phyloP scores from a whole-genome alignment of 2,888 invertebrate species.

The Eulithis testata region DNA sequence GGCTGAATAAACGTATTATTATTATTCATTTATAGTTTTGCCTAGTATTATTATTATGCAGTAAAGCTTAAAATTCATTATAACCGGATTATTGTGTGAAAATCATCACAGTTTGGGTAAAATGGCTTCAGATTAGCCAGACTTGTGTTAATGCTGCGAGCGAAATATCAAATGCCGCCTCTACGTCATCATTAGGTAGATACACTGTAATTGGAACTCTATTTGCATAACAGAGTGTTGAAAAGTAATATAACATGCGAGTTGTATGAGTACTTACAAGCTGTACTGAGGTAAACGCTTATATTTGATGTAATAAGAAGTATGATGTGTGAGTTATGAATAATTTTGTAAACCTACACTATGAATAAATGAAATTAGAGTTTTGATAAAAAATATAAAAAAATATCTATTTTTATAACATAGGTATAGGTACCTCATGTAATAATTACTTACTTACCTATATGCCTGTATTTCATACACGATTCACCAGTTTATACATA shows the following conservation, averaged over 20 bases:
- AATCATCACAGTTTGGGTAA: conserved; percentile 62
- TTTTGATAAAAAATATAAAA: too few species aligned
- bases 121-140: conserved; percentile 79
- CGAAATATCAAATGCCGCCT: conserved; percentile 64
- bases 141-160: conserved; percentile 70
- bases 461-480: too few species aligned
- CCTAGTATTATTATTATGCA: background rate
- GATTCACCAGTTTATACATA: too few species aligned
- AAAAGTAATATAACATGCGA: conserved; percentile 25
- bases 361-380: too few species aligned
- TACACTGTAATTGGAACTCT: conserved; percentile 44
- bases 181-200: conserved; percentile 45
- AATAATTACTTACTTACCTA: too few species aligned
- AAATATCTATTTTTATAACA: too few species aligned
- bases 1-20: too few species aligned
- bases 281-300: conserved; percentile 14
- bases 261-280: conserved; percentile 3
- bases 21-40: too few species aligned
- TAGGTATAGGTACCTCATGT: too few species aligned
- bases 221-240: conserved; percentile 41
- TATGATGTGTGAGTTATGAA: conserved; percentile 7
- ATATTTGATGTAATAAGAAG: background rate
- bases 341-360: background rate
- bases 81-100: conserved; percentile 22
- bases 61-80: conserved; percentile 50